Evolutionary conservation across 2,797 vertebrate genomes (phyloP).

Genomic region (Siniperca obscura): DNA sequence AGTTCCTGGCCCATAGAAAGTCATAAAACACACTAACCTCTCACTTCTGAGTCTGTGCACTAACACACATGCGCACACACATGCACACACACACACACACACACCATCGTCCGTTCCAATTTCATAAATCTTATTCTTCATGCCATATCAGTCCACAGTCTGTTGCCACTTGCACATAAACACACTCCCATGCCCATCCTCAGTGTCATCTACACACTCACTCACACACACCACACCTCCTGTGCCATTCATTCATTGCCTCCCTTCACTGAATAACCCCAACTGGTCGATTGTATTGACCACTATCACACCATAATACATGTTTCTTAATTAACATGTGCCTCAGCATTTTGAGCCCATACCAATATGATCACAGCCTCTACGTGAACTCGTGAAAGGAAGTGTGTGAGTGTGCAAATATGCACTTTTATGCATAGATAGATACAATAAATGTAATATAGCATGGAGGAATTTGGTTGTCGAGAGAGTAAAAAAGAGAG

Average conservation of each 20-base stretch:
- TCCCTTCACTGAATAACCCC: slow-evolving; percentile 54
- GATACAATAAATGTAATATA: too few species aligned
- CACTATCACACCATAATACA: slow-evolving; percentile 59
- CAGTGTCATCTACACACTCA: slow-evolving; percentile 7
- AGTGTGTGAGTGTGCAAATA: too few species aligned
- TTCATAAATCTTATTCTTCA: slow-evolving; percentile 54
- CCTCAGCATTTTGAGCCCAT: slow-evolving; percentile 69
- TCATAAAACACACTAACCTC: slow-evolving; percentile 52
- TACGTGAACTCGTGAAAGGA: background rate
- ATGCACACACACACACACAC: too few species aligned
- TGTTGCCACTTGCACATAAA: slow-evolving; percentile 22
- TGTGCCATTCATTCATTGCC: slow-evolving; percentile 42
- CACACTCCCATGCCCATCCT: background rate
- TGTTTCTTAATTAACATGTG: slow-evolving; percentile 78
- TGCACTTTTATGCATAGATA: too few species aligned
- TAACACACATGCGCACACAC: too few species aligned
- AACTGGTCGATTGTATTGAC: slow-evolving; percentile 68
- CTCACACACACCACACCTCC: slow-evolving; percentile 1
- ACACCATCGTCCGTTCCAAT: background rate
- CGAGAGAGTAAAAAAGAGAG: too few species aligned
- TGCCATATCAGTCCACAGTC: slow-evolving; percentile 30
- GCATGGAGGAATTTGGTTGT: too few species aligned
- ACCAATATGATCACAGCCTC: slow-evolving; percentile 36
- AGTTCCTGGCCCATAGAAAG: slow-evolving; percentile 51
- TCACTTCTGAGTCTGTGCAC: too few species aligned